Evolutionary conservation across 1,140 invertebrate genomes (phyloP).

Genomic region (Pseudomyrmex gracilis): DNA sequence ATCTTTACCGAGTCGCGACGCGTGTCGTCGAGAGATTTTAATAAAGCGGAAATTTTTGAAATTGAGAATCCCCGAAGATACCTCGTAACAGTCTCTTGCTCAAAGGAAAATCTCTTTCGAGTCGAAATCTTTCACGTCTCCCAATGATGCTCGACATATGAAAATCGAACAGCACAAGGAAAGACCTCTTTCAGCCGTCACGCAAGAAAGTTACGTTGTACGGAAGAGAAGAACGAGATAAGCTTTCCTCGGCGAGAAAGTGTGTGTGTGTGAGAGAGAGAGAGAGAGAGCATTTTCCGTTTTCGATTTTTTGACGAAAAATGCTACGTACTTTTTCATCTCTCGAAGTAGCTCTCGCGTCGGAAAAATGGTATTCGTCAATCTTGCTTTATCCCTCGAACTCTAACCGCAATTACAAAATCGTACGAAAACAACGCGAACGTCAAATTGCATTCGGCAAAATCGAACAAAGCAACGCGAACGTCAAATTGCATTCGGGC

Average conservation of each 20-base stretch:
- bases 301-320: conserved; percentile 1
- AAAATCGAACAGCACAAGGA: conserved; percentile 18
- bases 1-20: background rate
- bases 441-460: too few relatives aligned
- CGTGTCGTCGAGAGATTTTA: too few relatives aligned
- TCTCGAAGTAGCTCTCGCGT: background rate
- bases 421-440: too few relatives aligned
- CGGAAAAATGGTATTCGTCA: background rate
- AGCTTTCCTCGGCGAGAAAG: background rate
- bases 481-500: background rate
- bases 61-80: background rate
- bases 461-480: background rate
- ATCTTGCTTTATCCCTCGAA: background rate
- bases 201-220: conserved; percentile 33
- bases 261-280: too few relatives aligned
- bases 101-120: background rate
- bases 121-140: background rate
- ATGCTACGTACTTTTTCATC: conserved; percentile 3
- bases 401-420: background rate
- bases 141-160: background rate
- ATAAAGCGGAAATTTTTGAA: background rate
- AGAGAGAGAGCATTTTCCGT: background rate
- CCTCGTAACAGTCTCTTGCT: background rate
- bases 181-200: conserved; percentile 24
- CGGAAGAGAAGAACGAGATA: background rate